Base-by-base conservation (phyloP, 1,140 invertebrate genomes). In the Catajapyx aquilonaris region DNA sequence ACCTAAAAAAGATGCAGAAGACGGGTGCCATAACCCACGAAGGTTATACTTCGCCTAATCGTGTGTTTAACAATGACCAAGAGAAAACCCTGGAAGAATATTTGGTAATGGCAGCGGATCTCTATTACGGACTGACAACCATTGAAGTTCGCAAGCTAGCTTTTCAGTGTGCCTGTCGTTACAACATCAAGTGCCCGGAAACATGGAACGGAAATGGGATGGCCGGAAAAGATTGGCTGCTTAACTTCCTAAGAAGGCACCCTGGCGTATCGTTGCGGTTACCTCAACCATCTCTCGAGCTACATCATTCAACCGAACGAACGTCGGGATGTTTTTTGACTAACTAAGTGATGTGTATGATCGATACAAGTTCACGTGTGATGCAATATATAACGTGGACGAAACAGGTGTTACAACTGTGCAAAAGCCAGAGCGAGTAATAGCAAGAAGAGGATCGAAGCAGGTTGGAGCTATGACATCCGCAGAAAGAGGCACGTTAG, bases 391-490 rank as follows among this genome's bases (percentile, higher is more conserved):
- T 34, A 52, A 53, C 38, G 37, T 48, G 2, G 51, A 52, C 41
- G 52, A 53, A 38, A 51, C 49, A 5, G 51, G 48, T 18, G 21
- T 49, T 20, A 45, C 41, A 32, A 49, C 48, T 19, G 50, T 51
- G 2, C 38, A 44, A 22, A 42, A 42, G 37, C 46, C 38, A 15
- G 20, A 40, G 7, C 34, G 32, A 13, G 30, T 47, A 19, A 10
- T 50, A 10, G 42, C 44, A 23, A 22, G 5, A 17, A 53, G 48
- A 47, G 54, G 56, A n/a, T 39, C 25, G 4, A 62, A 60, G 44
- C 59, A 64, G 53, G 49, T 64, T 15, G 54, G 59, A n/a, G 17
- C 39, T 21, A 41, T 59, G 3, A 60, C 55, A 2, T 59, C 54
- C 15, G 50, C 37, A 5, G 59, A 65, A 50, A 38, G 57, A 41